Evolutionary conservation across 2,888 invertebrate species (phyloP).

Genomic region (Standfussiana lucernea): DNA sequence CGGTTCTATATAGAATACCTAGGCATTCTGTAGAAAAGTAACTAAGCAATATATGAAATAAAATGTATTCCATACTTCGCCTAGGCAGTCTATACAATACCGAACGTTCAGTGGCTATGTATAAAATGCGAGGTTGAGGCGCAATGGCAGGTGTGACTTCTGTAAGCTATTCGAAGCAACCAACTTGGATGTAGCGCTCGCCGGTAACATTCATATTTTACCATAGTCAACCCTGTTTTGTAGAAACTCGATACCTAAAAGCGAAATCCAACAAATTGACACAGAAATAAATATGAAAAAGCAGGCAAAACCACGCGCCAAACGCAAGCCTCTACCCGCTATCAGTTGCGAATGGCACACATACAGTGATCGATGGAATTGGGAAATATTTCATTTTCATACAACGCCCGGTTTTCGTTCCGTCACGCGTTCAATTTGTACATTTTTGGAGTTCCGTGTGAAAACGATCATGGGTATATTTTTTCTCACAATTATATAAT

Average conservation of each 20-base stretch:
- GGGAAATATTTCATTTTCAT: constrained; percentile 72
- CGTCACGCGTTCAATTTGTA: constrained; percentile 65
- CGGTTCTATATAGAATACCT: too few species aligned
- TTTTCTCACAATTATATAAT: not conserved
- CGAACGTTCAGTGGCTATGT: too few species aligned
- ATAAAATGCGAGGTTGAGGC: not conserved
- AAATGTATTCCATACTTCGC: not conserved
- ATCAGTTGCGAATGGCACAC: constrained; percentile 59
- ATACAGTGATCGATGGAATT: constrained; percentile 68
- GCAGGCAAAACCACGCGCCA: constrained; percentile 38
- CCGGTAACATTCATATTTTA: not conserved
- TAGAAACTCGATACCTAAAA: not conserved
- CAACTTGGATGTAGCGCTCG: not conserved
- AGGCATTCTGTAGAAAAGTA: too few species aligned
- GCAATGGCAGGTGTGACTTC: not conserved
- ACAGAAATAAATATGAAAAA: not conserved
- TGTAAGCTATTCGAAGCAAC: not conserved
- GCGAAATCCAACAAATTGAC: not conserved
- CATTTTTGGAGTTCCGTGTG: constrained; percentile 35
- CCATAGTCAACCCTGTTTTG: not conserved
- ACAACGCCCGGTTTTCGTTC: constrained; percentile 51
- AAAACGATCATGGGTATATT: not conserved
- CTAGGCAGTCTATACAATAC: not conserved
- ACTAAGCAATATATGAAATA: too few species aligned
- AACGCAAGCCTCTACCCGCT: constrained; percentile 31